A percentile compares a stretch with the other conserved stretches of the same genome.
Conservation (phyloP, 2,113 vertebrate species). For the Chamaea fasciata region DNA sequence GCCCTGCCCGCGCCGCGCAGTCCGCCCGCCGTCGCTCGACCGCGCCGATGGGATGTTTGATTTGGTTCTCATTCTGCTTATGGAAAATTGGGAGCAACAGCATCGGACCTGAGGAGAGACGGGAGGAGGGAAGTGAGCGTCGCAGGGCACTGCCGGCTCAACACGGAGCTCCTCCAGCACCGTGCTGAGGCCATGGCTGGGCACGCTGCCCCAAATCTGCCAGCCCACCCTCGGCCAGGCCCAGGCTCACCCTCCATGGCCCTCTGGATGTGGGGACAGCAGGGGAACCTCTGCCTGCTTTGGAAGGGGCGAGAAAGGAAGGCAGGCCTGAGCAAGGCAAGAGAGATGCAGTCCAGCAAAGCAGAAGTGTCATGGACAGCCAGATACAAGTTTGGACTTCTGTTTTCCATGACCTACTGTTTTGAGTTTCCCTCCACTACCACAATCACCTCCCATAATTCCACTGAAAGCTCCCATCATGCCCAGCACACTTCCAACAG, state of each 20-base stretch:
- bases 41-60: constrained; percentile 42
- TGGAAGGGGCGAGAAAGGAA: not conserved
- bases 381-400: not conserved
- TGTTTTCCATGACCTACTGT: not conserved
- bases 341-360: not conserved
- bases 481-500: not conserved
- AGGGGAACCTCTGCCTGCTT: not conserved
- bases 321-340: not conserved
- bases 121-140: constrained; percentile 66
- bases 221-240: not conserved
- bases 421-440: not conserved
- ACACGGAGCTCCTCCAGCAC: not conserved
- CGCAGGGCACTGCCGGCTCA: not conserved
- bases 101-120: constrained; percentile 68
- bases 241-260: fast-evolving
- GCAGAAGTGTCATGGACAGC: not conserved
- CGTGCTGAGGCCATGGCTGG: not conserved
- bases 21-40: constrained; percentile 50
- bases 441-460: not conserved
- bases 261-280: not conserved
- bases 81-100: constrained; percentile 75
- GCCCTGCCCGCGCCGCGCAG: constrained; percentile 53
- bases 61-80: constrained; percentile 78
- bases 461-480: not conserved
- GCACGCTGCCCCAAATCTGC: fast-evolving